Base-by-base conservation (phyloP, 1,140 invertebrate genomes). In the Drosophila sulfurigaster region DNA sequence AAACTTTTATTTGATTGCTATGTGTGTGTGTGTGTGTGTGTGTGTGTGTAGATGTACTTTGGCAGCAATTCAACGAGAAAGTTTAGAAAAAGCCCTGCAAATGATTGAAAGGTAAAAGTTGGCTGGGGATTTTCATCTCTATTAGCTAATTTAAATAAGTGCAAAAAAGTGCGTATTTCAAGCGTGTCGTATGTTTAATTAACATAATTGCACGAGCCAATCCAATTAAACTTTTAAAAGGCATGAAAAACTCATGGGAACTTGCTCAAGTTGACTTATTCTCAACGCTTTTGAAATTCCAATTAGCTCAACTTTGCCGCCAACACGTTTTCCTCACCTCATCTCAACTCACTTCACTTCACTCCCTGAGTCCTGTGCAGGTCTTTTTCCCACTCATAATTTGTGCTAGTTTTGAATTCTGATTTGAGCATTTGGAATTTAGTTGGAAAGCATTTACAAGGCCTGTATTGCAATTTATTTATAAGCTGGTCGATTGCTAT, bases 191-290 rank as follows among this genome's bases (percentile, higher is more conserved):
- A 57, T 81, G 49, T 77, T 80, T 78, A 82, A 83, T 82, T 79
- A 80, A 64, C 75, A 59, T 82, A 82, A 82, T 87, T 74, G 71
- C 46, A 46, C 5, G n/a, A 25, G 68, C 71, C 71, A 63, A 62
- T 71, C 57, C 67, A 87, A 79, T 88, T 82, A 67, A 87, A 82
- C 71, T 82, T 73, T 60, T 46, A 38, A 67, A 66, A 72, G 28
- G 52, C 35, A 51, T 58, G 38, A 13, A 35, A 58, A 72, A 64
- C 59, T 65, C 38, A 51, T 58, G 30, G 15, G 20, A 71, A 69
- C 48, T 65, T 56, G 85, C 46, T 73, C 60, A 70, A 76, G 68
- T 82, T 82, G 41, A 86, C 76, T 88, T 81, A 63, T 59, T 69
- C 52, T 66, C 57, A 45, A 48, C 65, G 64, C 68, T 70, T 59